These are phyloP conservation scores for Lepeophtheirus nordmannii DNA, from an alignment of 2,888 invertebrate genomes.

Conservation along the genomic window DNA sequence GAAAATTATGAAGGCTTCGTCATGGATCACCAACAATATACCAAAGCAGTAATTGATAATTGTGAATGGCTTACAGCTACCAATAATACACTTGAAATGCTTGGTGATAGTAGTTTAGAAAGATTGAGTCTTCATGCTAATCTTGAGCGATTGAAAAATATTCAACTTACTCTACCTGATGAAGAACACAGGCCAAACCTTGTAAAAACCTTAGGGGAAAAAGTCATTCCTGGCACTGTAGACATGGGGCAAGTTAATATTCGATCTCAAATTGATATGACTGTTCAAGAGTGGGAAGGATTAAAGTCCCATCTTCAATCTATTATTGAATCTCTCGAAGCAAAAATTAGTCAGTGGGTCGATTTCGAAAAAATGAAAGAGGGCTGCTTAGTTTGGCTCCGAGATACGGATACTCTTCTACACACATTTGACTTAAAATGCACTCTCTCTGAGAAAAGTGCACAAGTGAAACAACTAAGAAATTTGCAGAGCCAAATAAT, in stretches of 20 bases:
- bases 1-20: slow-evolving; percentile 74
- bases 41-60: slow-evolving; percentile 65
- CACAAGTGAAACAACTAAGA: slow-evolving; percentile 59
- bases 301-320: slow-evolving; percentile 55
- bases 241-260: slow-evolving; percentile 67
- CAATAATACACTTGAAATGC: slow-evolving; percentile 57
- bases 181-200: slow-evolving; percentile 67
- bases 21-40: slow-evolving; percentile 72
- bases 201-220: slow-evolving; percentile 66
- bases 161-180: slow-evolving; percentile 52
- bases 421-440: slow-evolving; percentile 74
- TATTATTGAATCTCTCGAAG: slow-evolving; percentile 61
- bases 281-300: slow-evolving; percentile 78
- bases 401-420: slow-evolving; percentile 68
- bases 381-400: slow-evolving; percentile 67
- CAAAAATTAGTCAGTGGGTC: slow-evolving; percentile 72
- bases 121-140: slow-evolving; percentile 69
- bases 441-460: slow-evolving; percentile 62
- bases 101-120: slow-evolving; percentile 69
- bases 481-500: slow-evolving; percentile 30
- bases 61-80: slow-evolving; percentile 76
- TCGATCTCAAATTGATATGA: slow-evolving; percentile 67
- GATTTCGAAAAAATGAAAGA: slow-evolving; percentile 77
- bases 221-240: slow-evolving; percentile 70
- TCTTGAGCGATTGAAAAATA: slow-evolving; percentile 54